phyloP scores from a whole-genome alignment of 2,888 invertebrate genomes.

The Conchocele bisecta region DNA sequence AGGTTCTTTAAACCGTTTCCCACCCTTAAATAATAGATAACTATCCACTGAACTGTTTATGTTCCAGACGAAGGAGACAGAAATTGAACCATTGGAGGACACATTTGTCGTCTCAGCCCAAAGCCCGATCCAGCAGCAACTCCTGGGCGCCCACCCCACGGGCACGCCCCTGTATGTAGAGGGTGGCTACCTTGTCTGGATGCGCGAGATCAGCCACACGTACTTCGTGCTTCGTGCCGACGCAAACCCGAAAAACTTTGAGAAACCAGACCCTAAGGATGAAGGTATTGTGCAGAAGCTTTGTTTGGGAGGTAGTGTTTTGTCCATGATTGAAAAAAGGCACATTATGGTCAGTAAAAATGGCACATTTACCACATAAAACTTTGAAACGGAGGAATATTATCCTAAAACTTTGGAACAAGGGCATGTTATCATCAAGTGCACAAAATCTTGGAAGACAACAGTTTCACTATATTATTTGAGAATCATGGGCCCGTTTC shows the following conservation, averaged over 20 bases:
- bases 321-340: too few species aligned
- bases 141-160: constrained; percentile 87
- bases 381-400: too few species aligned
- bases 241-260: constrained; percentile 82
- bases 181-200: constrained; percentile 92
- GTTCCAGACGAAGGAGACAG: constrained; percentile 87
- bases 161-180: constrained; percentile 90
- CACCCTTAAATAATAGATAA: too few species aligned
- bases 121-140: constrained; percentile 88
- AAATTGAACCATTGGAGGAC: constrained; percentile 89
- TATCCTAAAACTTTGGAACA: too few species aligned
- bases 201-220: constrained; percentile 89
- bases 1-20: too few species aligned
- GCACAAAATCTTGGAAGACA: too few species aligned
- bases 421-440: too few species aligned
- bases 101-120: constrained; percentile 97
- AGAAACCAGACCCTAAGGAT: constrained; percentile 36
- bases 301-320: not conserved
- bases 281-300: constrained; percentile 26
- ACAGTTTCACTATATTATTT: too few species aligned
- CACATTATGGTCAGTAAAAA: too few species aligned
- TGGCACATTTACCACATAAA: too few species aligned
- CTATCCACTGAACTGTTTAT: too few species aligned
- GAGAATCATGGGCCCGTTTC: too few species aligned
- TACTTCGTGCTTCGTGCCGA: constrained; percentile 93